phyloP scores from a whole-genome alignment of 2,113 vertebrate genomes.

The Zapus hudsonius region DNA sequence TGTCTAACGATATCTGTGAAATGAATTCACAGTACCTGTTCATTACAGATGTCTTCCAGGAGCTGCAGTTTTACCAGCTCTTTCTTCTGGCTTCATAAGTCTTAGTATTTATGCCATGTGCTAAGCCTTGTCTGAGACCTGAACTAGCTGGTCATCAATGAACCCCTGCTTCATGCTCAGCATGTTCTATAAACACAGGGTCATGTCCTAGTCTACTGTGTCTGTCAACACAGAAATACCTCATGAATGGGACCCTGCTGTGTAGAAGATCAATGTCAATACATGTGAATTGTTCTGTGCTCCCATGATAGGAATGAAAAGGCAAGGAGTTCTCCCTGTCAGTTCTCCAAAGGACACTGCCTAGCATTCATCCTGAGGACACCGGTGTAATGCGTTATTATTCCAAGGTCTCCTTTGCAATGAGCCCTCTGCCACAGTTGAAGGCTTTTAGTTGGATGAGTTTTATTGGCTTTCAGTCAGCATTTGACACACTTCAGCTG shows the following conservation, averaged over 20 bases:
- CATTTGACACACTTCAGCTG: conserved; percentile 53
- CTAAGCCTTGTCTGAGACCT: too few species aligned
- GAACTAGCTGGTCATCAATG: not conserved
- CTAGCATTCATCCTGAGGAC: conserved; percentile 48
- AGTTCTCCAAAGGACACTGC: not conserved
- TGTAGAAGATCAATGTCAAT: not conserved
- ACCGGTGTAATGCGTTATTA: conserved; percentile 57
- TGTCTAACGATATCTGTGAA: not conserved
- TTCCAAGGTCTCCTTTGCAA: conserved; percentile 15
- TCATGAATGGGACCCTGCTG: not conserved
- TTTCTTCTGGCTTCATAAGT: not conserved
- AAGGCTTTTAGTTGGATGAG: not conserved
- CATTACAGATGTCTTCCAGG: not conserved
- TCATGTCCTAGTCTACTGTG: too few species aligned
- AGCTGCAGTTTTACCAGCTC: not conserved
- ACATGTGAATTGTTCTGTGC: not conserved
- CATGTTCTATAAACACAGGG: not conserved
- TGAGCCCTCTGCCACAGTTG: not conserved
- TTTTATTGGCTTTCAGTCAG: conserved; percentile 57
- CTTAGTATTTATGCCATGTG: not conserved
- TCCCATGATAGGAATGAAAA: not conserved
- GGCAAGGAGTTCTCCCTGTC: not conserved
- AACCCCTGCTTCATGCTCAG: not conserved
- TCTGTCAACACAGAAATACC: not conserved
- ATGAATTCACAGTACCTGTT: not conserved